Base-by-base conservation (phyloP, 2,888 invertebrate genomes). In the Melitaea athalia region DNA sequence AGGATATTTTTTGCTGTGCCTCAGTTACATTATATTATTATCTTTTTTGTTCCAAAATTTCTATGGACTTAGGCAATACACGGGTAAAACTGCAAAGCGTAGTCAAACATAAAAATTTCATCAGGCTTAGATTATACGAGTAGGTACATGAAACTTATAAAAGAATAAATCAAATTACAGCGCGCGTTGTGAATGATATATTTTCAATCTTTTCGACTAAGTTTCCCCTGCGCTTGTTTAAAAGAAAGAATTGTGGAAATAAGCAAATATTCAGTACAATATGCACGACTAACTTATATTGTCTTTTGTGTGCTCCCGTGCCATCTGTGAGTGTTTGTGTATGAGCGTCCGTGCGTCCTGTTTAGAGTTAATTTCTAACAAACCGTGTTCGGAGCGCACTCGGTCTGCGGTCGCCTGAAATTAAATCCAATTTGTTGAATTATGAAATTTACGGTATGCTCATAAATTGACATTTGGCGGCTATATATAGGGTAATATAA, bases 281-380 rank as follows among this genome's bases (percentile, higher is more conserved):
- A 66, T 60, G 66, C 66, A 66, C 66, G 66, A 55, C 24, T 47
- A 43, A 47, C 17, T 61, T 60, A 47, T 53, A 53, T 61, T 66
- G 60, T 66, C 53, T 66, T 24, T 0, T 14, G 52, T 52, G 31
- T 33, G 59, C 24, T 65, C 33, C 61, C 38, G 45, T 60, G 61
- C 61, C 53, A 53, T 61, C 61, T 52, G 61, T n/a, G 59, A 50
- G 31, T 15, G 47, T 24, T 61, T 38, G 61, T 43, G 17, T 55
- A 45, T 47, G 14, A 43, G 60, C 66, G 60, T 60, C 52, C 65
- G 60, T 65, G 65, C 52, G 15, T 50, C 24, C 14, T 47, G 61
- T 67, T 67, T 66, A 17, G 47, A 67, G 61, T 67, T 62, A 67
- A 67, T 67, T 62, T 57, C 47, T 49, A 57, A 38, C 42, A 57